Percentiles rank a stretch among this genome's conserved stretches.
Evolutionary conservation across 2,888 invertebrate species (phyloP).

Genomic region (Caenorhabditis sp.): DNA sequence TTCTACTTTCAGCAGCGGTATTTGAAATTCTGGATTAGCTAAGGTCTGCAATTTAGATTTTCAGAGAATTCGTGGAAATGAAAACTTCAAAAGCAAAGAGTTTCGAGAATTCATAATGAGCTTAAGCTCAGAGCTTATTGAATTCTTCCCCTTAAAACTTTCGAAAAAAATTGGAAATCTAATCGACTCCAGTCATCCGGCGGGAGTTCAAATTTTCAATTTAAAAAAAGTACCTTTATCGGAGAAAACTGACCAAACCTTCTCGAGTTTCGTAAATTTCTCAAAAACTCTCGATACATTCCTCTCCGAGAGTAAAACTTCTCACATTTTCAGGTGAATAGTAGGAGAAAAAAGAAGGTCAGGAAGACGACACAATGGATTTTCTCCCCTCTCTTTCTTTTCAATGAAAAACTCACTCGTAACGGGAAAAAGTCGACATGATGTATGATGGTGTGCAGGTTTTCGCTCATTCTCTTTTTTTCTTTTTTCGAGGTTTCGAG

Average conservation of each 20-base stretch:
- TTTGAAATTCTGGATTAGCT: too few relatives aligned
- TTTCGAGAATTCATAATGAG: too few relatives aligned
- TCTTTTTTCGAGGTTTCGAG: background rate
- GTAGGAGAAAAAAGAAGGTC: too few relatives aligned
- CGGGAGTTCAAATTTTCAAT: background rate
- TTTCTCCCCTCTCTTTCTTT: background rate
- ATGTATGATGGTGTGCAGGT: conserved; percentile 56
- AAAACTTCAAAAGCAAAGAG: too few relatives aligned
- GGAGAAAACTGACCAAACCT: conserved; percentile 34
- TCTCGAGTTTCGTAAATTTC: background rate
- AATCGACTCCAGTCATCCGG: background rate
- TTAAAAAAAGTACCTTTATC: conserved; percentile 4
- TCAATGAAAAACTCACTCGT: conserved; percentile 37
- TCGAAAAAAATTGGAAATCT: conserved; percentile 2
- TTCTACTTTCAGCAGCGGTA: too few relatives aligned
- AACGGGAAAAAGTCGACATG: conserved; percentile 62
- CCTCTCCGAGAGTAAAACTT: conserved; percentile 5
- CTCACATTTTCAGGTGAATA: background rate
- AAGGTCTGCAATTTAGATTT: too few relatives aligned
- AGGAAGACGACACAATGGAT: conserved; percentile 1
- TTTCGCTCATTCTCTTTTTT: conserved; percentile 65
- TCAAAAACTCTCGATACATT: conserved; percentile 1
- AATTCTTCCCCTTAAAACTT: too few relatives aligned
- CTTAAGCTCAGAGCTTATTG: too few relatives aligned
- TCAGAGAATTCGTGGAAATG: too few relatives aligned